phyloP scores from a whole-genome alignment of 23 tunicate species.

The Ascidia mentula region DNA sequence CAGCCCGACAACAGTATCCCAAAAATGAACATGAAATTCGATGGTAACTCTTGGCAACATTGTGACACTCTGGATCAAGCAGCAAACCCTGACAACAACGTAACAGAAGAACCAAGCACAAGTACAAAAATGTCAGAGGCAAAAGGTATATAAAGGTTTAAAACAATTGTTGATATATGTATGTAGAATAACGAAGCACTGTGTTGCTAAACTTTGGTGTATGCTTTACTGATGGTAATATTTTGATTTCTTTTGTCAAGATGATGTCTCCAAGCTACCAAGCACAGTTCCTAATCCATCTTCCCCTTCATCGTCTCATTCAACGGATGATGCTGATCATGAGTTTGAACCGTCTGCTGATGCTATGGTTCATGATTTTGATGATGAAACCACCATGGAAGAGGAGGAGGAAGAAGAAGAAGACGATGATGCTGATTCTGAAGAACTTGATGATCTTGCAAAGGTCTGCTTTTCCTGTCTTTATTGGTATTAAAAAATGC shows the following conservation, averaged over 20 bases:
- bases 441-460: conserved; percentile 81
- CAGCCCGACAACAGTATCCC: background rate
- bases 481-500: too few species aligned
- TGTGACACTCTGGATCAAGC: background rate
- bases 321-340: conserved; percentile 46
- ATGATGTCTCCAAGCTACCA: background rate
- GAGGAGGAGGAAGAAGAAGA: conserved; percentile 73
- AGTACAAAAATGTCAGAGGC: background rate
- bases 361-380: conserved; percentile 68
- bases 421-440: conserved; percentile 31
- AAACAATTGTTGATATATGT: background rate
- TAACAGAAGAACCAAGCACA: background rate
- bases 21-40: conserved; percentile 33
- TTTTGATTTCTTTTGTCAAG: background rate
- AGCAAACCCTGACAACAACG: background rate
- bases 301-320: conserved; percentile 16
- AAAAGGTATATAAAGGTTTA: background rate
- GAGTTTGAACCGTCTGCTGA: conserved; percentile 73
- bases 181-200: background rate
- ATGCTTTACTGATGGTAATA: background rate
- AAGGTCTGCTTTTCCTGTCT: conserved; percentile 42
- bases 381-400: conserved; percentile 79
- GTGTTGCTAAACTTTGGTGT: too few species aligned
- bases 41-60: conserved; percentile 31
- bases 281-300: background rate